phyloP scores from a whole-genome alignment of 1,140 invertebrate species.

The Pectinophora gossypiella region DNA sequence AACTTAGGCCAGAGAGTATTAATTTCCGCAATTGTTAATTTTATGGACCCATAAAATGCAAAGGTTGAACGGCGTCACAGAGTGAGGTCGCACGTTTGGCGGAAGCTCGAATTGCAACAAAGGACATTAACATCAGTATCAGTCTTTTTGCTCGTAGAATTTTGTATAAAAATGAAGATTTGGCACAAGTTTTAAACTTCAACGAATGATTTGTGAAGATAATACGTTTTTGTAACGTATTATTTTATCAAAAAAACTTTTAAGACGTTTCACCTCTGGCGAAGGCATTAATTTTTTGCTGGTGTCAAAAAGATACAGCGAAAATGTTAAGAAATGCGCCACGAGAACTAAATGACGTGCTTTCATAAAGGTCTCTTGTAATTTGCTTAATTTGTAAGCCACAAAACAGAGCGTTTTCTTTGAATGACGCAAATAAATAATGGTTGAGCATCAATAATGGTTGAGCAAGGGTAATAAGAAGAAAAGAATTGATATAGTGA shows the following conservation, averaged over 20 bases:
- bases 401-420: background rate
- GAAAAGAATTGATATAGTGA: no score
- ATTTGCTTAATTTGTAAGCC: background rate
- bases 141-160: background rate
- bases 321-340: background rate
- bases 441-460: no score
- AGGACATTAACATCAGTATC: constrained; percentile 7
- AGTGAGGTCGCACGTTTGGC: constrained; percentile 9
- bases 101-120: constrained; percentile 45
- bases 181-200: background rate
- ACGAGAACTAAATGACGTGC: background rate
- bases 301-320: background rate
- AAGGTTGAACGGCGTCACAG: constrained; percentile 10
- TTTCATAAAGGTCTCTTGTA: background rate
- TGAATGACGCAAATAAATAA: background rate
- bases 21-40: constrained; percentile 23
- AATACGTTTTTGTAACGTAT: no score
- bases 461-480: no score
- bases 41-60: constrained; percentile 20
- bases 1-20: constrained; percentile 4
- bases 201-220: no score
- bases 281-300: background rate
- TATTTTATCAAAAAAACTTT: no score
- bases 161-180: background rate
- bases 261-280: background rate